Evolutionary conservation across 2,797 vertebrate genomes (phyloP), one percentile per base, ranked within the genome.

Genomic region (Dicrostonyx torquatus): DNA sequence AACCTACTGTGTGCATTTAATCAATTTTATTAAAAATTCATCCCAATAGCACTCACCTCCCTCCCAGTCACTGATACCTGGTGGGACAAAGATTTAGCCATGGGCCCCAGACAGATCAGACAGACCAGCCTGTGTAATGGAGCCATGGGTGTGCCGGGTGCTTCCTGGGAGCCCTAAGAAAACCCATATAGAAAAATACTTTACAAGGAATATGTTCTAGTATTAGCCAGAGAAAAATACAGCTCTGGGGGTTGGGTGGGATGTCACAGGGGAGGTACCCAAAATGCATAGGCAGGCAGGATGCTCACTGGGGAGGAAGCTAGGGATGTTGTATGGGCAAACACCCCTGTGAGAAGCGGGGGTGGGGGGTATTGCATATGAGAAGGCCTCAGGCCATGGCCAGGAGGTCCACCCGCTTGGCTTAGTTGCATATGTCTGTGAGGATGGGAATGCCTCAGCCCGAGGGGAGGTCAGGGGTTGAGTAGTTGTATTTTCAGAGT

Each of bases 191-290:
- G 97, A 99, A 99, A 99, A 99, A 99, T 99, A 99, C 98, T 99
- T 99, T 99, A 99, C 99, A 99, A 98, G 99, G 99, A 99, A 99
- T 99, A 99, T 98, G 99, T 98, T 99, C 99, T 99, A 98, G 98
- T 99, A 97, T 98, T 97, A 99, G 99, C 99, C 99, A 98, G 99
- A 99, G 99, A 99, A 99, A 99, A 99, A 99, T 98, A 99, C 99
- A 99, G 99, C 98, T 99, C 98, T 98, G 95, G 96, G 97, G 98
- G 98, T 97, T 7, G 68, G 94, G 85, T 9, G 4, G 15, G 98
- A 98, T 97, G 97, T 99, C 98, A 97, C 97, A 97, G 98, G 98
- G 96, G 96, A 98, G 98, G 98, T 98, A 98, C 99, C 98, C 98
- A 98, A 99, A 99, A 99, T 99, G 99, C 99, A 99, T 99, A 99